phyloP scores from a whole-genome alignment of 2,113 vertebrate genomes.

The Columbina picui region DNA sequence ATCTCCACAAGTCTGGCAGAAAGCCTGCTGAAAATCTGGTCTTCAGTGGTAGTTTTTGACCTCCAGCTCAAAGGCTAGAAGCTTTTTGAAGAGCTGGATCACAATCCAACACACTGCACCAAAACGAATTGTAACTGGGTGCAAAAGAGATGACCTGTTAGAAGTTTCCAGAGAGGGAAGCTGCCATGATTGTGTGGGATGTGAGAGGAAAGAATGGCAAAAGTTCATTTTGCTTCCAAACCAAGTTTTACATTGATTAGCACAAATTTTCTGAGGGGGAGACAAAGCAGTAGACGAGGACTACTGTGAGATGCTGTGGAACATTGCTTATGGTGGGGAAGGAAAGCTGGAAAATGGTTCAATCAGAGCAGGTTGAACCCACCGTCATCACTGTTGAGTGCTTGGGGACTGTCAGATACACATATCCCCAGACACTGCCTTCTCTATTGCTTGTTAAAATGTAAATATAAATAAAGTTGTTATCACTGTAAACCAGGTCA shows the following conservation, averaged over 20 bases:
- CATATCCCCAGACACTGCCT: rapidly evolving
- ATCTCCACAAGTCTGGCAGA: background rate
- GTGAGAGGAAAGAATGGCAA: rapidly evolving
- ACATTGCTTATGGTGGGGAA: background rate
- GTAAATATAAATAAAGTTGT: background rate
- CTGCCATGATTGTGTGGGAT: rapidly evolving
- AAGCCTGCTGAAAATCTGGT: background rate
- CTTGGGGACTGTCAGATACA: background rate
- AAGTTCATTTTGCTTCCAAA: background rate
- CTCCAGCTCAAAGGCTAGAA: background rate
- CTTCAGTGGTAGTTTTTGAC: too few species aligned
- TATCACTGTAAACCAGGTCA: rapidly evolving
- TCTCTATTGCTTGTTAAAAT: rapidly evolving
- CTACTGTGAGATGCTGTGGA: background rate
- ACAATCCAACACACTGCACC: background rate
- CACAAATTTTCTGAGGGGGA: background rate
- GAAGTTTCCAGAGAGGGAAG: background rate
- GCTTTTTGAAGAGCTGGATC: background rate
- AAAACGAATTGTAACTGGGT: background rate
- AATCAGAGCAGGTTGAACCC: background rate
- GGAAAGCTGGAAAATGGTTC: rapidly evolving
- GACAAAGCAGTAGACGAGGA: background rate
- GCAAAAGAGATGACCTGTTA: background rate
- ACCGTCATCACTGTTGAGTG: rapidly evolving
- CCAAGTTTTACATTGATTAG: background rate